These are phyloP conservation scores for Rissa tridactyla DNA, from an alignment of 2,113 vertebrate species.

Conservation along the genomic window DNA sequence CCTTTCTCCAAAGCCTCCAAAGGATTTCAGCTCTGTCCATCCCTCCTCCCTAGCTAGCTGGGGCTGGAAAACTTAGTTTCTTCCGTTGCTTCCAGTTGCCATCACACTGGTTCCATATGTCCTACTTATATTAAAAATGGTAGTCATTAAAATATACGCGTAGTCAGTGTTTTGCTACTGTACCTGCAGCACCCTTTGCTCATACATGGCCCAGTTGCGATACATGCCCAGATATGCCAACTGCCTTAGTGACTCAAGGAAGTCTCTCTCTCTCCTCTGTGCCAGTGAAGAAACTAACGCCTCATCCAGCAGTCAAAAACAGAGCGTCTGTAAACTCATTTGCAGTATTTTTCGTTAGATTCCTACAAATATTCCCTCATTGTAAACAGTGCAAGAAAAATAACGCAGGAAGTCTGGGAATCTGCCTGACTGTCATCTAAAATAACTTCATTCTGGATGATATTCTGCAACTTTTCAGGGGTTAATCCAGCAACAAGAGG, in stretches of 20 bases:
- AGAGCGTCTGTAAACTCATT: neutral
- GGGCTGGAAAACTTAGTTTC: neutral
- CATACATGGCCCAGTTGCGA: fast-evolving
- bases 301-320: neutral
- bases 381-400: neutral
- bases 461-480: neutral
- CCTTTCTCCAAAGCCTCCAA: neutral
- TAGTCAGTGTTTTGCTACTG: neutral
- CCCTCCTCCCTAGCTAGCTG: neutral
- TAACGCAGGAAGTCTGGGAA: neutral
- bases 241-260: neutral
- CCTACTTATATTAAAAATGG: neutral
- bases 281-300: neutral
- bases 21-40: neutral
- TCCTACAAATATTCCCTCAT: neutral
- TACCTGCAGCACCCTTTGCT: neutral
- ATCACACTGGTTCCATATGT: neutral
- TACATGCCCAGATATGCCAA: fast-evolving
- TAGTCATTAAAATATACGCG: neutral
- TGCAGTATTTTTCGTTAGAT: neutral
- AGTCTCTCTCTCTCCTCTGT: neutral
- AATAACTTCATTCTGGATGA: neutral
- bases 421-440: neutral
- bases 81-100: neutral
- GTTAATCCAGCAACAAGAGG: neutral